Percentiles rank a stretch among this genome's conserved stretches.
These are phyloP conservation scores for Psettodes erumei DNA, from an alignment of 2,113 vertebrate genomes.

Conservation along the genomic window DNA sequence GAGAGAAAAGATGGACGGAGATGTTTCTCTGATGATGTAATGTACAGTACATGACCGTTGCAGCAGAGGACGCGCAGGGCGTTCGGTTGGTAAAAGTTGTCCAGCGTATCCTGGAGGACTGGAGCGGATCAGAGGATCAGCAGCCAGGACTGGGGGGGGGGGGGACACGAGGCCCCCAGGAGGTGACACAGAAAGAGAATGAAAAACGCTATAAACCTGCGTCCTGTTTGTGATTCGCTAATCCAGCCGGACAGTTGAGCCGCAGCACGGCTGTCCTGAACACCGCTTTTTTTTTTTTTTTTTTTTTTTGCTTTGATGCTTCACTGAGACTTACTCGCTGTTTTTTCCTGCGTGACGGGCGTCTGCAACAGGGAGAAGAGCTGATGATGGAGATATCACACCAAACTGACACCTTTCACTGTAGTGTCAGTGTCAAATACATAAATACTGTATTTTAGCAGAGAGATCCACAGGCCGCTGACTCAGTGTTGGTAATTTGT, in stretches of 20 bases:
- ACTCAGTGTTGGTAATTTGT: background rate
- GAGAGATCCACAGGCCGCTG: background rate
- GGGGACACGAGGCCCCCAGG: slow-evolving; percentile 12
- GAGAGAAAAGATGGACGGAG: background rate
- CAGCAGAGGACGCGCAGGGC: background rate
- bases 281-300: too few species aligned
- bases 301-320: too few species aligned
- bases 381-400: too few species aligned
- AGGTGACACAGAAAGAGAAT: slow-evolving; percentile 17
- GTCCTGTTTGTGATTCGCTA: slow-evolving; percentile 11
- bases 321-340: too few species aligned
- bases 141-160: background rate
- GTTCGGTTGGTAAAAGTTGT: slow-evolving; percentile 32
- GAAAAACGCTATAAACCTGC: slow-evolving; percentile 33
- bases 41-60: slow-evolving; percentile 8
- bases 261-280: background rate
- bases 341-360: too few species aligned
- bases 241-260: slow-evolving; percentile 21
- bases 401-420: too few species aligned
- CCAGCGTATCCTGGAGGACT: slow-evolving; percentile 7
- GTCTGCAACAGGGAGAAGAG: too few species aligned
- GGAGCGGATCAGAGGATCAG: slow-evolving; percentile 23
- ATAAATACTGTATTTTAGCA: too few species aligned
- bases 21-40: slow-evolving; percentile 12
- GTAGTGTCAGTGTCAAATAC: too few species aligned